A percentile compares a stretch with the other conserved stretches of the same genome.
Conservation (phyloP, 2,797 vertebrate genomes). For the Cossypha dichroa region DNA sequence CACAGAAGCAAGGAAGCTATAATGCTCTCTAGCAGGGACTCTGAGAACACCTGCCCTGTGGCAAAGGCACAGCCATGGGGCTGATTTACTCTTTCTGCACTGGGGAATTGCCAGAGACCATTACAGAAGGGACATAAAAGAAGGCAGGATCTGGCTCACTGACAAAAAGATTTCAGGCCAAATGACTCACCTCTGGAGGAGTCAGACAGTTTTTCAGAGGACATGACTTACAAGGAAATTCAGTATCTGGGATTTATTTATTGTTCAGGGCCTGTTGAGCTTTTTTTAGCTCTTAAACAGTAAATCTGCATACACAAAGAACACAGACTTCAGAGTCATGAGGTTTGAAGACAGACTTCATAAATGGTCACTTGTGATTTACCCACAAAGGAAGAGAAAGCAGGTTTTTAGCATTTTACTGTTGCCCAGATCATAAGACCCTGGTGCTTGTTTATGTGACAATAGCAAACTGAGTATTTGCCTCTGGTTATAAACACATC, state of each 20-base stretch:
- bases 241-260: slow-evolving; percentile 32
- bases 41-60: neutral
- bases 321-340: neutral
- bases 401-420: neutral
- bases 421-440: neutral
- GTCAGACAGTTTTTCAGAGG: slow-evolving; percentile 36
- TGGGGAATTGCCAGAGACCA: neutral
- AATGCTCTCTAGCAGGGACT: neutral
- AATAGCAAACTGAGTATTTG: neutral
- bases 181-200: slow-evolving; percentile 55
- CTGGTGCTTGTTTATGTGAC: neutral
- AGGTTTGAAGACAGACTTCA: neutral
- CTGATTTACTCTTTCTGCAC: neutral
- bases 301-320: slow-evolving; percentile 33
- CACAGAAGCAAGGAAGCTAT: neutral
- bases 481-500: neutral
- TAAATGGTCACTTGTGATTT: neutral
- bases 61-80: neutral
- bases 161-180: slow-evolving; percentile 38
- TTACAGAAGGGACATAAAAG: neutral
- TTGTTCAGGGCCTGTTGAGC: neutral
- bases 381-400: neutral
- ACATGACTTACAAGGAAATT: slow-evolving; percentile 30
- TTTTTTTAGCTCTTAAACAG: slow-evolving; percentile 27
- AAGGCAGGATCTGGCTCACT: slow-evolving; percentile 24